Base-by-base conservation (phyloP, 2,797 vertebrate genomes). In the Rhinella marina region DNA sequence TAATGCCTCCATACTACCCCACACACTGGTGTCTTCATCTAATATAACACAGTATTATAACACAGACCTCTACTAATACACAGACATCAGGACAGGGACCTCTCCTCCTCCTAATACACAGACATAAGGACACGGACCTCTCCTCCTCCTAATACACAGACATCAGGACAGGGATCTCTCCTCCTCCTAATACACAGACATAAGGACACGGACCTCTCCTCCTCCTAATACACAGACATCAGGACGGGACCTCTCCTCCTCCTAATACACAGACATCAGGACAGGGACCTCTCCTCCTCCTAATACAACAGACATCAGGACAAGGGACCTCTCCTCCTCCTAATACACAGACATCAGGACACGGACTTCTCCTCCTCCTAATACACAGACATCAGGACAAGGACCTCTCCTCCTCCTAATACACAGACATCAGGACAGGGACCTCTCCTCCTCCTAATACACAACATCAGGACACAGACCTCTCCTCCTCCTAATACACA, bases 361-460 rank as follows among this genome's bases (percentile, higher is more conserved):
- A 23, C 50, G 72, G 64, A 16, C 32, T 32, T 81, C 80, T 80
- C 41, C 21, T 62, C 80, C 41, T 66, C 80, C 41, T 68, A 66
- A 82, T 68, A 82, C 61, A 82, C 62, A 82, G 62, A 54, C 62
- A 68, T 82, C 62, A 25, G 80, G 32, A 41, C 80, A 11, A 61
- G 66, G 59, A 4, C 29, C 17, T 41, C 80, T n/a, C 79, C 32
- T 81, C 80, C 32, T 64, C 80, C 32, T 82, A 81, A 81, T 81
- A 81, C 80, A 81, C 61, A 81, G 80, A 50, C 61, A 81, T 81
- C 80, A 81, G 61, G 32, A 66, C 61, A 25, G 41, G 66, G 61
- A 52, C 59, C 80, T 81, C 59, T 61, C 54, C n/a, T 62, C 41
- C 41, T 41, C 41, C 56, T 81, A 81, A 81, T 81, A 81, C 78